Conservation (phyloP, 2,797 vertebrate species). For the Valencia hispanica region DNA sequence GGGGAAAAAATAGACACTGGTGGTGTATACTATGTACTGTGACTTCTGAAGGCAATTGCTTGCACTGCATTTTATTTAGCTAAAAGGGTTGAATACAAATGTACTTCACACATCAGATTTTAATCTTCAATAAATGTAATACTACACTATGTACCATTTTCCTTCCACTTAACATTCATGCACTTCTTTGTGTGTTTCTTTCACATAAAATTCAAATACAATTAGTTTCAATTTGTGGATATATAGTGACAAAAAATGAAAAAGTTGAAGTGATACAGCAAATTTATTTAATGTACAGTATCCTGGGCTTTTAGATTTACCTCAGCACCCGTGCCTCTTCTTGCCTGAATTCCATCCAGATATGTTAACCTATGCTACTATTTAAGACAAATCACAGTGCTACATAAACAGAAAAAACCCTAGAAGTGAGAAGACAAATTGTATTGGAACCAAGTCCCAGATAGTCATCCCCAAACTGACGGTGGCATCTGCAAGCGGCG, state of each 20-base stretch:
- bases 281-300: neutral
- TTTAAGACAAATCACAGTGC: constrained; percentile 26
- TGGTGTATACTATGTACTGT: too few relatives aligned
- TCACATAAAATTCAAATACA: neutral
- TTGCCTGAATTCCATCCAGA: neutral
- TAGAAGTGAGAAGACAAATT: constrained; percentile 41
- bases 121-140: neutral
- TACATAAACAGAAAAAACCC: constrained; percentile 35
- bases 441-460: constrained; percentile 47
- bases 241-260: neutral
- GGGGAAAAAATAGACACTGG: too few relatives aligned
- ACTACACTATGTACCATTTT: neutral
- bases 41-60: too few relatives aligned
- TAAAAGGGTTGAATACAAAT: neutral
- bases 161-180: neutral
- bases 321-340: neutral
- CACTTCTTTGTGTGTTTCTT: neutral
- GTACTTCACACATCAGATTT: neutral
- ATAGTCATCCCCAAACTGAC: constrained; percentile 63
- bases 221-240: neutral
- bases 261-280: neutral
- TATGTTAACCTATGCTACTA: neutral
- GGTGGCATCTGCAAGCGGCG: constrained; percentile 67
- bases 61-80: too few relatives aligned
- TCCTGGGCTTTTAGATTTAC: neutral